These are phyloP conservation scores for Apolygus lucorum DNA, from an alignment of 1,140 invertebrate species.

Conservation along the genomic window DNA sequence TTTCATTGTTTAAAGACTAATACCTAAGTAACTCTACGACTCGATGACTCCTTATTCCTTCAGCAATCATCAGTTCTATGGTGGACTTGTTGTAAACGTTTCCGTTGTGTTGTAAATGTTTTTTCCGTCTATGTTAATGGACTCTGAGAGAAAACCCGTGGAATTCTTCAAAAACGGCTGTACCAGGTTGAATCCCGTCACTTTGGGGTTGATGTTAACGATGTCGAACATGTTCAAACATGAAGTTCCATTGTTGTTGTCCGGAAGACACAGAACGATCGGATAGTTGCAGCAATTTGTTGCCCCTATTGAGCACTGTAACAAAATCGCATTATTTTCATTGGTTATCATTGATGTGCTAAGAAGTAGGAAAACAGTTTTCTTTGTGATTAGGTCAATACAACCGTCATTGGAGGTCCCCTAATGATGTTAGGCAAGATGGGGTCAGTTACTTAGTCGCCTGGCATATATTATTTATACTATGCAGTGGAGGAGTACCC, in stretches of 20 bases:
- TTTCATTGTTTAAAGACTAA: too few relatives aligned
- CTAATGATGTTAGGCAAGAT: too few relatives aligned
- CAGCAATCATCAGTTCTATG: neutral
- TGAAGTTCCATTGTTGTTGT: conserved; percentile 8
- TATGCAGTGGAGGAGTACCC: too few relatives aligned
- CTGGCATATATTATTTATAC: too few relatives aligned
- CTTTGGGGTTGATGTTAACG: conserved; percentile 13
- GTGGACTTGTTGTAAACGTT: neutral
- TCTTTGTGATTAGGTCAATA: too few relatives aligned
- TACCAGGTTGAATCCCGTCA: neutral
- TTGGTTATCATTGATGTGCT: too few relatives aligned
- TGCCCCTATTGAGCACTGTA: neutral
- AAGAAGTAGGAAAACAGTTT: too few relatives aligned
- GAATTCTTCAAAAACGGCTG: neutral
- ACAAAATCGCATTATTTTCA: too few relatives aligned
- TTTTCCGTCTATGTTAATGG: conserved; percentile 8
- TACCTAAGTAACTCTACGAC: too few relatives aligned
- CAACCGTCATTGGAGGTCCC: too few relatives aligned
- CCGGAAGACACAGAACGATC: conserved; percentile 17
- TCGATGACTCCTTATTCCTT: too few relatives aligned
- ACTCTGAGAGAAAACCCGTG: neutral
- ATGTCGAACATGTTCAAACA: conserved; percentile 15
- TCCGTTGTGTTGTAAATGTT: conserved; percentile 18
- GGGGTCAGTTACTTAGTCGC: too few relatives aligned
- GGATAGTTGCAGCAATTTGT: conserved; percentile 17